These are phyloP conservation scores for Otus sunia DNA, from an alignment of 2,113 vertebrate genomes.

Conservation along the genomic window DNA sequence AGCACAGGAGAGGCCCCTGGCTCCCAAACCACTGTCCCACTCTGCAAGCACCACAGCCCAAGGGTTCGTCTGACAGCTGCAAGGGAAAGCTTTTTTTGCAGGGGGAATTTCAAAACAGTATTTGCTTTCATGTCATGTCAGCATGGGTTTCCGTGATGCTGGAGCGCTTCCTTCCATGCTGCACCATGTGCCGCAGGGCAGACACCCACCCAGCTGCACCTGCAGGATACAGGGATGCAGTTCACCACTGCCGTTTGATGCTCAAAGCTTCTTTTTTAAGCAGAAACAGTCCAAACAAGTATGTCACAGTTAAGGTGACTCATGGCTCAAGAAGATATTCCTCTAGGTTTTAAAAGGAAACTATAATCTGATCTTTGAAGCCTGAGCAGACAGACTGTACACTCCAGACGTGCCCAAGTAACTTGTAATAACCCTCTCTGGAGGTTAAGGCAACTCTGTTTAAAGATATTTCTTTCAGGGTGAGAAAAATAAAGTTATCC, in stretches of 20 bases:
- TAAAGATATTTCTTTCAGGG: background rate
- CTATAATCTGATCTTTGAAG: slow-evolving; percentile 25
- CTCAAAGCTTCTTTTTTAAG: slow-evolving; percentile 13
- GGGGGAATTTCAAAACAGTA: background rate
- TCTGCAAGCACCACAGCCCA: background rate
- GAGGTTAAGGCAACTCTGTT: background rate
- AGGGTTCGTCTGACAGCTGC: background rate
- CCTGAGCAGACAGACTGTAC: background rate
- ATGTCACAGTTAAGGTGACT: slow-evolving; percentile 23
- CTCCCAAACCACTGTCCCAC: background rate
- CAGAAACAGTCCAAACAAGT: background rate
- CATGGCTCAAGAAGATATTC: background rate
- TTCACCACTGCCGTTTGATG: background rate
- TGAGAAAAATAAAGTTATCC: background rate
- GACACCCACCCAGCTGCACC: background rate
- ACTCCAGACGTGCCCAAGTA: background rate
- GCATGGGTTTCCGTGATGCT: rapidly evolving
- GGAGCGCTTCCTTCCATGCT: background rate
- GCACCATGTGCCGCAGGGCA: rapidly evolving
- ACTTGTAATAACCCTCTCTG: background rate
- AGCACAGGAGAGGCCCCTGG: background rate
- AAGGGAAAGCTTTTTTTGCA: background rate
- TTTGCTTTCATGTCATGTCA: background rate
- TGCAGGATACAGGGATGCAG: rapidly evolving
- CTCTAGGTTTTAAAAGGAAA: slow-evolving; percentile 9